A percentile compares a stretch with the other conserved stretches of the same genome.
Evolutionary conservation across 2,888 invertebrate genomes (phyloP).

Genomic region (Mycogona germanica): DNA sequence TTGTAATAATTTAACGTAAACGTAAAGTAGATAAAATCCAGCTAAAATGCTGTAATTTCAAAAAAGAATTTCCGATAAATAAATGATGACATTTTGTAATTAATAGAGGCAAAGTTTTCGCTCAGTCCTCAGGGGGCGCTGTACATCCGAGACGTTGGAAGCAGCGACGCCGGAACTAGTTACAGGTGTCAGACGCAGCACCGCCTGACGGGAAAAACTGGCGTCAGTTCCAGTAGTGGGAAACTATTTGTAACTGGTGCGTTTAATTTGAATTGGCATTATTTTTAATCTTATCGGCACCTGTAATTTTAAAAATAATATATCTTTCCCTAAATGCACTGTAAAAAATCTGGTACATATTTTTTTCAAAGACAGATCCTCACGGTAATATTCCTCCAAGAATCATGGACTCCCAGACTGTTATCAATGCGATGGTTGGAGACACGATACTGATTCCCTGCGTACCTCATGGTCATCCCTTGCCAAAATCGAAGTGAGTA

Average conservation of each 20-base stretch:
- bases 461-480: conserved; percentile 12
- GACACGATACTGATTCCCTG: conserved; percentile 9
- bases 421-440: conserved; percentile 1
- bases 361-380: conserved; percentile 6
- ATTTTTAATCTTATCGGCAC: no score
- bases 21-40: no score
- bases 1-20: no score
- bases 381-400: conserved; percentile 15
- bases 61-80: neutral
- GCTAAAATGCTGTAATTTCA: neutral
- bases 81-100: neutral
- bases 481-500: conserved; percentile 7
- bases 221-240: conserved; percentile 8
- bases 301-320: no score
- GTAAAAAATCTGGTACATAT: neutral
- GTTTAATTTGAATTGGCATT: no score
- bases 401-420: conserved; percentile 2
- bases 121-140: conserved; percentile 3
- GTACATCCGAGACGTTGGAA: conserved; percentile 12
- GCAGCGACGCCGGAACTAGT: conserved; percentile 9
- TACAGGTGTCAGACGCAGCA: conserved; percentile 12
- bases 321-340: no score
- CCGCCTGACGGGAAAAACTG: conserved; percentile 8
- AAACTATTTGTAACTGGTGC: conserved; percentile 11
- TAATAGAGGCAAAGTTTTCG: conserved; percentile 4